Percentiles rank a stretch among this genome's conserved stretches.
Conservation (phyloP, 2,888 invertebrate species). For the Cephus pygmeus region DNA sequence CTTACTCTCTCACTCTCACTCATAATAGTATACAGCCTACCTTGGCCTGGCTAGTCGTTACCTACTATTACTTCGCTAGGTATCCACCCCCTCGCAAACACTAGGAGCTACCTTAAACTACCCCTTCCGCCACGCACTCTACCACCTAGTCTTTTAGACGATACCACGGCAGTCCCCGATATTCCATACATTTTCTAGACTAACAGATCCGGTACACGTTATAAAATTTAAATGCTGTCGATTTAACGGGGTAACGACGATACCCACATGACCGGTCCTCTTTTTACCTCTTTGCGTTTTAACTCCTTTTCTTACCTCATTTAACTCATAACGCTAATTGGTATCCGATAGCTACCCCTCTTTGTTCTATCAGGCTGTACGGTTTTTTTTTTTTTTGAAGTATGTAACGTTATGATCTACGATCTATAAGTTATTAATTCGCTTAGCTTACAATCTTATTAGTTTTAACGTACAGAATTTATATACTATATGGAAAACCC, state of each 20-base stretch:
- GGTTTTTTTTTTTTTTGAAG: not conserved
- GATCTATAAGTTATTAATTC: not conserved
- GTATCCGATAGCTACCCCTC: not conserved
- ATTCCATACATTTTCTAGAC: not conserved
- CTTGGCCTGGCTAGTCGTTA: not conserved
- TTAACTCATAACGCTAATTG: not conserved
- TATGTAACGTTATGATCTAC: not conserved
- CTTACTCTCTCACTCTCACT: not conserved
- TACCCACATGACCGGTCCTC: not conserved
- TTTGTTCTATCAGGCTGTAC: not conserved
- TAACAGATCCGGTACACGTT: not conserved
- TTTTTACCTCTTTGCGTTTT: not conserved
- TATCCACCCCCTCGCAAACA: not conserved
- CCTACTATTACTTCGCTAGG: not conserved
- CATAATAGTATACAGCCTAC: not conserved
- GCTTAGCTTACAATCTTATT: not conserved
- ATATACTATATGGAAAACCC: not conserved
- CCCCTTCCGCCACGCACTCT: not conserved
- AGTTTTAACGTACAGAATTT: not conserved
- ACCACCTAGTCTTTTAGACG: not conserved
- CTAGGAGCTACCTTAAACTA: not conserved
- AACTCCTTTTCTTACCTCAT: not conserved
- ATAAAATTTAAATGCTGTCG: not conserved
- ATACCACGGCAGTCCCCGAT: not conserved
- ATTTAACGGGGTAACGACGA: not conserved